Percentiles rank a stretch among this genome's conserved stretches.
Conservation (phyloP, 2,888 invertebrate species). For the Heliconius sara region DNA sequence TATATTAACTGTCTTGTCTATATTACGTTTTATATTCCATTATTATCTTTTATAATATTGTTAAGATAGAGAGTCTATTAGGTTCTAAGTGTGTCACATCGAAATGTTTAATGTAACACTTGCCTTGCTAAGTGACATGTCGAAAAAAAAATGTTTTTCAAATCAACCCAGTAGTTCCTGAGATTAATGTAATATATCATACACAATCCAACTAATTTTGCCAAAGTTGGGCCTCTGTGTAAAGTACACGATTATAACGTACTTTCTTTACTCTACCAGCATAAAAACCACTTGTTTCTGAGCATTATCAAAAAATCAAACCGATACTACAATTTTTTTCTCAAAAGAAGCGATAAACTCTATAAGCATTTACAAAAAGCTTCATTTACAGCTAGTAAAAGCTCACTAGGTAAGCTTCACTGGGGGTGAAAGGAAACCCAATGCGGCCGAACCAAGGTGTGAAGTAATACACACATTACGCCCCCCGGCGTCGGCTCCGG, state of each 20-base stretch:
- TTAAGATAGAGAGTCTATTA: not conserved
- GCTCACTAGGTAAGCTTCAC: constrained; percentile 4
- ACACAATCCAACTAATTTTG: not conserved
- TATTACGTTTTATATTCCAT: not conserved
- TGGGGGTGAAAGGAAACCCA: constrained; percentile 36
- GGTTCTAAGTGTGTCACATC: no score
- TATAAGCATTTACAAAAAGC: constrained; percentile 10
- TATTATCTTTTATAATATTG: not conserved
- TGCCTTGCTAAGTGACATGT: no score
- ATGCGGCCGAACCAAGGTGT: constrained; percentile 44
- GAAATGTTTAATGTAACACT: no score
- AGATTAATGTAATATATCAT: no score
- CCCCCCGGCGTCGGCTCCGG: constrained; percentile 38
- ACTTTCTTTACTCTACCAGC: not conserved
- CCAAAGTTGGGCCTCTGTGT: no score
- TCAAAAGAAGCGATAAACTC: not conserved
- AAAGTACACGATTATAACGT: not conserved
- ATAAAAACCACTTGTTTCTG: not conserved
- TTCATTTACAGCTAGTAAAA: constrained; percentile 16
- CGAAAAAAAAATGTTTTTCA: no score
- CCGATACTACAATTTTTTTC: not conserved
- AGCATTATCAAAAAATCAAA: not conserved
- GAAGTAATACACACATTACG: constrained; percentile 46
- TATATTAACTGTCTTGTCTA: constrained; percentile 2
- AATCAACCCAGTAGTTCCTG: no score